Conservation (phyloP, 2,888 invertebrate species). For the Pristionchus entomophagus region DNA sequence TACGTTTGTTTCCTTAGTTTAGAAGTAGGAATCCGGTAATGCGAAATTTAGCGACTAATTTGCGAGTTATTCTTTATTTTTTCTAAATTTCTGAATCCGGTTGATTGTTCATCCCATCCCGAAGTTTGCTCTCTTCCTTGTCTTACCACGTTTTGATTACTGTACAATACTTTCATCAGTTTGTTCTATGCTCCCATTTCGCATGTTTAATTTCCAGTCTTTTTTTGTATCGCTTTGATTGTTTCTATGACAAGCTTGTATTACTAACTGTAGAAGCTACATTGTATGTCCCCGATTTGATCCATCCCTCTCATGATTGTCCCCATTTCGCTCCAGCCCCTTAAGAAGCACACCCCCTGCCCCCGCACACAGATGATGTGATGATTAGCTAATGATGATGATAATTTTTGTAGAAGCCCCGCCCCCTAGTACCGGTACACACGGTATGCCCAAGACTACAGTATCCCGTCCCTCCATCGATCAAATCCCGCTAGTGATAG, state of each 20-base stretch:
- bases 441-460: slow-evolving; percentile 18
- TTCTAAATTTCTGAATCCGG: background rate
- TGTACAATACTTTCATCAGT: slow-evolving; percentile 8
- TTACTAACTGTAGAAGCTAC: slow-evolving; percentile 11
- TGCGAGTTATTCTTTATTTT: background rate
- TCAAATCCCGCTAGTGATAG: background rate
- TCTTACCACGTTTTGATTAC: background rate
- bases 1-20: background rate
- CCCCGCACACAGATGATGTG: background rate
- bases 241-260: background rate
- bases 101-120: background rate
- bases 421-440: background rate
- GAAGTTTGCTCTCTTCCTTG: background rate
- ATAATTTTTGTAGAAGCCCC: background rate
- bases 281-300: background rate
- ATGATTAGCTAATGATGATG: background rate
- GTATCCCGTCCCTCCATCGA: background rate
- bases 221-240: background rate
- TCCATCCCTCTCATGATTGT: slow-evolving; percentile 16
- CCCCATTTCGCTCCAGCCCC: slow-evolving; percentile 32
- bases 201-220: background rate
- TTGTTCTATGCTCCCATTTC: slow-evolving; percentile 23
- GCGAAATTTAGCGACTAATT: slow-evolving; percentile 12
- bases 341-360: background rate
- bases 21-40: background rate